A percentile compares a stretch with the other conserved stretches of the same genome.
These are phyloP conservation scores for Drosophila kanapiae DNA, from an alignment of 1,140 invertebrate genomes.

Conservation along the genomic window DNA sequence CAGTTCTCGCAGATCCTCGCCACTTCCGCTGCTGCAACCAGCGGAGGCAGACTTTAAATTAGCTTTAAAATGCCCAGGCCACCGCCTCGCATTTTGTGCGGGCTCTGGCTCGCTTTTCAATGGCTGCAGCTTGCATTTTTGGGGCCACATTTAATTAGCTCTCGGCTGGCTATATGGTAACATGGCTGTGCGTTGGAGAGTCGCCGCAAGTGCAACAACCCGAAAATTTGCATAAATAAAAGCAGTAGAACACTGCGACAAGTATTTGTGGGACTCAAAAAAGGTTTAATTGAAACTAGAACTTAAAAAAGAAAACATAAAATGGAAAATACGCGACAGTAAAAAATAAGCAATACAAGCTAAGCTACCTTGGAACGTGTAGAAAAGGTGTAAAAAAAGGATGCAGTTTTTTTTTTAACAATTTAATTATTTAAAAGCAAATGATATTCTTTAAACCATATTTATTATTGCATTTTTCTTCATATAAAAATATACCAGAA, in stretches of 20 bases:
- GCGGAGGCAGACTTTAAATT: slow-evolving; percentile 61
- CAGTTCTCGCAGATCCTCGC: neutral
- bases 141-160: slow-evolving; percentile 74
- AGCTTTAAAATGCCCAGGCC: slow-evolving; percentile 63
- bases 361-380: too few species aligned
- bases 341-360: neutral
- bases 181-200: slow-evolving; percentile 31
- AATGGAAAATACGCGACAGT: neutral
- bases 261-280: neutral
- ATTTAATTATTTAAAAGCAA: neutral
- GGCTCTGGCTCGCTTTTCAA: slow-evolving; percentile 49
- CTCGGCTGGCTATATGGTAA: slow-evolving; percentile 20
- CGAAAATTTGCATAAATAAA: slow-evolving; percentile 74
- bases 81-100: slow-evolving; percentile 50
- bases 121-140: slow-evolving; percentile 59
- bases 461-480: too few species aligned
- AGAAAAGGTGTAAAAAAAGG: neutral
- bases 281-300: rapidly evolving
- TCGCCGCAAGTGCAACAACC: slow-evolving; percentile 76
- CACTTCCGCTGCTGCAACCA: neutral
- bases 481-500: too few species aligned
- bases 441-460: too few species aligned
- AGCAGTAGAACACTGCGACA: slow-evolving; percentile 22
- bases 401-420: neutral
- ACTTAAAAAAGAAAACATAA: neutral